Percentiles rank a stretch among this genome's conserved stretches.
Evolutionary conservation across 2,113 vertebrate genomes (phyloP).

Genomic region (Baryphthengus martii): DNA sequence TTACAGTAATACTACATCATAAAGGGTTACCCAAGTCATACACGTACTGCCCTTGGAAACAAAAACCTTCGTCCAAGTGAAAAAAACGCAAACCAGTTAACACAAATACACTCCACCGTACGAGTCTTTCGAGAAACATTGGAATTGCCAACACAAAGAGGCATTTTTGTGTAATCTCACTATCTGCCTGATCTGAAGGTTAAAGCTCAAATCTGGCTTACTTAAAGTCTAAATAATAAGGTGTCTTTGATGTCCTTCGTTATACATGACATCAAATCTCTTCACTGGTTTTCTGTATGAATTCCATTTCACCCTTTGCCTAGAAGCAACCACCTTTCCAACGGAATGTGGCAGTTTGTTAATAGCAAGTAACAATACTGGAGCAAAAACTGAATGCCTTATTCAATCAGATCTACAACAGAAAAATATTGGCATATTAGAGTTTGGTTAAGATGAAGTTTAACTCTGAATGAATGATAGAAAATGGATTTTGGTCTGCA

Average conservation of each 20-base stretch:
- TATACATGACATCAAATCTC: background rate
- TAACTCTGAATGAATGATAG: background rate
- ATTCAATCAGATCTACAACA: background rate
- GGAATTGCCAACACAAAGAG: background rate
- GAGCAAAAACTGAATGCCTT: background rate
- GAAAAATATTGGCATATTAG: background rate
- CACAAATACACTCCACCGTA: background rate
- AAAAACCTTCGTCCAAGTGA: background rate
- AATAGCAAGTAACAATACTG: background rate
- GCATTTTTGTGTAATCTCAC: background rate
- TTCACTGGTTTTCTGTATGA: background rate
- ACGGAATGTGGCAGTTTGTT: background rate
- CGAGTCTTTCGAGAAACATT: background rate
- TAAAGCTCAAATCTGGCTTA: background rate
- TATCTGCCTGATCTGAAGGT: background rate
- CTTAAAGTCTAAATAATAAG: background rate
- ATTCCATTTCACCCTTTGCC: background rate
- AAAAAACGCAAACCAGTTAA: background rate
- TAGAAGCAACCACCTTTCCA: background rate
- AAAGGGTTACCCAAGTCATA: background rate
- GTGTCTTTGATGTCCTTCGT: background rate
- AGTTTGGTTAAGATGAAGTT: background rate
- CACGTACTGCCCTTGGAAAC: background rate
- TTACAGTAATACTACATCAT: background rate
- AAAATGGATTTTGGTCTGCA: background rate